Conservation (phyloP, 2,797 vertebrate species). For the Aplochiton taeniatus region DNA sequence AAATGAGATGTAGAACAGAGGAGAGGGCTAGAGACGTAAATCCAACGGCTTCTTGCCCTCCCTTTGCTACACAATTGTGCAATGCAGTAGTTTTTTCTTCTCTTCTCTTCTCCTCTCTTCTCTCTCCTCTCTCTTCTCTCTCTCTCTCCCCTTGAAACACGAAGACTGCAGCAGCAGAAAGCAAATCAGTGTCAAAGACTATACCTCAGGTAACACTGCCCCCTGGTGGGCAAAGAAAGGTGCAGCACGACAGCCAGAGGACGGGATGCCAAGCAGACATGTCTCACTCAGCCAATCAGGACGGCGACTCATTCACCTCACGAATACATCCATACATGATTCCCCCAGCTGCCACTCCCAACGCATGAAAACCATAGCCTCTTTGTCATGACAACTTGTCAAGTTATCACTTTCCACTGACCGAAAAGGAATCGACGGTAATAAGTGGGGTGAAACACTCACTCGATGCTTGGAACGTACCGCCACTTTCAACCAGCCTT, state of each 20-base stretch:
- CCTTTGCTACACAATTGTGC: constrained; percentile 67
- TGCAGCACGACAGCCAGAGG: constrained; percentile 4
- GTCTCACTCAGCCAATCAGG: constrained; percentile 24
- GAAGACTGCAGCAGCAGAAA: constrained; percentile 64
- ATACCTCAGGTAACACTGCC: constrained; percentile 77
- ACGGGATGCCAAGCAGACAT: constrained; percentile 19
- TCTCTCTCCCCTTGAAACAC: constrained; percentile 57
- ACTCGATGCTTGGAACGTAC: constrained; percentile 30
- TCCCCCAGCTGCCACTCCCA: constrained; percentile 44
- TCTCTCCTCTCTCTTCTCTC: constrained; percentile 26
- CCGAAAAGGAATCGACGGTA: constrained; percentile 31
- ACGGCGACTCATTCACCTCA: constrained; percentile 56
- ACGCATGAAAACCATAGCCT: constrained; percentile 44
- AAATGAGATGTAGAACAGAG: constrained; percentile 74
- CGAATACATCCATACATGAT: constrained; percentile 53
- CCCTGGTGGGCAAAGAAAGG: constrained; percentile 58
- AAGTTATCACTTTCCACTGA: constrained; percentile 35
- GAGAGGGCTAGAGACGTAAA: constrained; percentile 57
- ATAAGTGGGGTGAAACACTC: constrained; percentile 2
- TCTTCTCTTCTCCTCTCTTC: constrained; percentile 27
- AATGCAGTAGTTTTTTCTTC: constrained; percentile 62
- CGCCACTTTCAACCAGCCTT: constrained; percentile 4
- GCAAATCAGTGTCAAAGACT: constrained; percentile 50
- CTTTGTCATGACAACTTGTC: constrained; percentile 31
- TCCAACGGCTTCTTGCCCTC: constrained; percentile 54